These are phyloP conservation scores for Drosophila recens DNA, from an alignment of 2,888 invertebrate species.

Conservation along the genomic window DNA sequence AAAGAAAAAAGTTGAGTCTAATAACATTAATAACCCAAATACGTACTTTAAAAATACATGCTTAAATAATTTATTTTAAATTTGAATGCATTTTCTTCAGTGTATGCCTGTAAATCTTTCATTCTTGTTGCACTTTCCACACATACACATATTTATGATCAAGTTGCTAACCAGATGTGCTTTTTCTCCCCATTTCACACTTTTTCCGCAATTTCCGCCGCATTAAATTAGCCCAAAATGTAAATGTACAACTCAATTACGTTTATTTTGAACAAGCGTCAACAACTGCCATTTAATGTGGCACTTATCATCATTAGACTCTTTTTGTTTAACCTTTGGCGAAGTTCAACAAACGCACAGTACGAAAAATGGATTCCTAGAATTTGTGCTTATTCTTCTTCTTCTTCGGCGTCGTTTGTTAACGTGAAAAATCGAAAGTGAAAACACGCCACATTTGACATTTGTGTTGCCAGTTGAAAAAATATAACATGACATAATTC, in stretches of 20 bases:
- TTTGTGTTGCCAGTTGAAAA: constrained; percentile 50
- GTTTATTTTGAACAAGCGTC: constrained; percentile 15
- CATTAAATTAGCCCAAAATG: constrained; percentile 41
- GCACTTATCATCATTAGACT: neutral
- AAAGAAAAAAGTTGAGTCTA: no score
- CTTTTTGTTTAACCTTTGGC: neutral
- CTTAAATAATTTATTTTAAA: no score
- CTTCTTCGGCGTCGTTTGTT: neutral
- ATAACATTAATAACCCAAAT: no score
- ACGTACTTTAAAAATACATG: no score
- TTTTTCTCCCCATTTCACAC: constrained; percentile 15
- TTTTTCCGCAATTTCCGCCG: constrained; percentile 60
- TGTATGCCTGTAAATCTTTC: constrained; percentile 68
- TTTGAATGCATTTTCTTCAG: no score
- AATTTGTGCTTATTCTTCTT: constrained; percentile 5
- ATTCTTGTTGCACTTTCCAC: constrained; percentile 53
- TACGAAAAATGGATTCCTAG: constrained; percentile 25
- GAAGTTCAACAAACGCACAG: constrained; percentile 45
- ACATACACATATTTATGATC: neutral
- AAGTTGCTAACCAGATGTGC: constrained; percentile 56
- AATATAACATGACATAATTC: constrained; percentile 70
- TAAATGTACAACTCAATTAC: constrained; percentile 43
- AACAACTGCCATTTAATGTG: constrained; percentile 26
- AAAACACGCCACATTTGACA: constrained; percentile 76
- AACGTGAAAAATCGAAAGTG: constrained; percentile 60